phyloP scores from a whole-genome alignment of 2,888 invertebrate species.

The Apeira syringaria region DNA sequence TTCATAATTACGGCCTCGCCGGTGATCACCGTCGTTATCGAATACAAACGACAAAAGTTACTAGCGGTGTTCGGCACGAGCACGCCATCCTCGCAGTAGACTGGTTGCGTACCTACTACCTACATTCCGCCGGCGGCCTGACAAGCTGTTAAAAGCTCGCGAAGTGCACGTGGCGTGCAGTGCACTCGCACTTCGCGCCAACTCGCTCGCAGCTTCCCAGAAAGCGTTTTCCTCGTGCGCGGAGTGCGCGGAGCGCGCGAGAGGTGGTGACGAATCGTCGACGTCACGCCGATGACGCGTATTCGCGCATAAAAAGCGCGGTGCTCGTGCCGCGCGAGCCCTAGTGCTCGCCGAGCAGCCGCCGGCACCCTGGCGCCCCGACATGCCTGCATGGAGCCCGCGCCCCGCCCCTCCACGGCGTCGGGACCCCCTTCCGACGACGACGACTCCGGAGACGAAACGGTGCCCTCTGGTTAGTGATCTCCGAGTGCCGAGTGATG shows the following conservation, averaged over 20 bases:
- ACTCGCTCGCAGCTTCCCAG: conserved; percentile 58
- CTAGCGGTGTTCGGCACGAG: no score
- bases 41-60: conserved; percentile 2
- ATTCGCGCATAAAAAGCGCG: conserved; percentile 58
- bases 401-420: conserved; percentile 40
- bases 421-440: conserved; percentile 45
- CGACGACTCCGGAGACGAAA: conserved; percentile 63
- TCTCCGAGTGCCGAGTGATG: not conserved
- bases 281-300: conserved; percentile 72
- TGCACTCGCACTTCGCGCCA: conserved; percentile 21
- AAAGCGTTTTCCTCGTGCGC: conserved; percentile 75
- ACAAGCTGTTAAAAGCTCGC: conserved; percentile 2
- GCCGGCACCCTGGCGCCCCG: conserved; percentile 67
- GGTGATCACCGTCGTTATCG: not conserved
- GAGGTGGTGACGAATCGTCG: conserved; percentile 60
- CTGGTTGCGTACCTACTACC: no score
- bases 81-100: no score
- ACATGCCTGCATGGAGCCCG: conserved; percentile 74
- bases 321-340: conserved; percentile 55
- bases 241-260: conserved; percentile 38
- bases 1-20: not conserved
- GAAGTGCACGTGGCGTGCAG: conserved; percentile 9
- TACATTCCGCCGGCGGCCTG: no score
- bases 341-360: conserved; percentile 50
- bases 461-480: conserved; percentile 78